phyloP scores from a whole-genome alignment of 1,140 invertebrate genomes.

The Notospermus geniculatus region DNA sequence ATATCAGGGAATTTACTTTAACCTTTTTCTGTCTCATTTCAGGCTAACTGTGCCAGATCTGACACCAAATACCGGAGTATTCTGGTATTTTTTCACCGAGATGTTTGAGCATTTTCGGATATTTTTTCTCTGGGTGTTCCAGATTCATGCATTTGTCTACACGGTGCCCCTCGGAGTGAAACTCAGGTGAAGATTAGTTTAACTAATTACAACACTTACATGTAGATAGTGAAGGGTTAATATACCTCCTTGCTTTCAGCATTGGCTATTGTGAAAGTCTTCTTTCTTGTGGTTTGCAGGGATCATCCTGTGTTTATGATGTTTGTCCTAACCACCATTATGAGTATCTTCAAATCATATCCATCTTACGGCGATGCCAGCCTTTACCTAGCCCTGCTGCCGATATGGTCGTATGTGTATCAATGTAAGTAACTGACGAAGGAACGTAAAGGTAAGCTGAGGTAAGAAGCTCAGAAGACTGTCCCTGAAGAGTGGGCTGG shows the following conservation, averaged over 20 bases:
- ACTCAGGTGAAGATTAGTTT: conserved; percentile 63
- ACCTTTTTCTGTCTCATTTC: too few relatives aligned
- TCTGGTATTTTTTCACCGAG: conserved; percentile 99
- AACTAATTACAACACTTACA: too few relatives aligned
- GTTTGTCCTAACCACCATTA: conserved; percentile 78
- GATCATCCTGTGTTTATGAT: conserved; percentile 81
- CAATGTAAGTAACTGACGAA: conserved; percentile 75
- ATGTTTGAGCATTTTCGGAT: conserved; percentile 98
- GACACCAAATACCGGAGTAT: conserved; percentile 94
- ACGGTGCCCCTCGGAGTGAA: conserved; percentile 82
- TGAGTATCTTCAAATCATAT: conserved; percentile 94
- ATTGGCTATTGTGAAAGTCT: too few relatives aligned
- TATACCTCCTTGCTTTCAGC: too few relatives aligned
- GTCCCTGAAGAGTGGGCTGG: too few relatives aligned
- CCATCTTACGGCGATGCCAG: conserved; percentile 92
- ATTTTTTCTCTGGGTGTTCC: conserved; percentile 94
- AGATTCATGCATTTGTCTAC: conserved; percentile 93
- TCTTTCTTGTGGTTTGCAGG: conserved; percentile 52
- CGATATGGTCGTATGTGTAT: conserved; percentile 87
- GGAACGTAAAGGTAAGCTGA: too few relatives aligned
- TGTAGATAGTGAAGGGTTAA: too few relatives aligned
- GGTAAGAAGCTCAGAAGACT: too few relatives aligned
- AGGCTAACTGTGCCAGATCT: conserved; percentile 78
- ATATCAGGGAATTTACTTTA: too few relatives aligned
- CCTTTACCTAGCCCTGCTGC: conserved; percentile 85